Conservation (phyloP, 1,140 invertebrate genomes). For the Drosophila nannoptera region DNA sequence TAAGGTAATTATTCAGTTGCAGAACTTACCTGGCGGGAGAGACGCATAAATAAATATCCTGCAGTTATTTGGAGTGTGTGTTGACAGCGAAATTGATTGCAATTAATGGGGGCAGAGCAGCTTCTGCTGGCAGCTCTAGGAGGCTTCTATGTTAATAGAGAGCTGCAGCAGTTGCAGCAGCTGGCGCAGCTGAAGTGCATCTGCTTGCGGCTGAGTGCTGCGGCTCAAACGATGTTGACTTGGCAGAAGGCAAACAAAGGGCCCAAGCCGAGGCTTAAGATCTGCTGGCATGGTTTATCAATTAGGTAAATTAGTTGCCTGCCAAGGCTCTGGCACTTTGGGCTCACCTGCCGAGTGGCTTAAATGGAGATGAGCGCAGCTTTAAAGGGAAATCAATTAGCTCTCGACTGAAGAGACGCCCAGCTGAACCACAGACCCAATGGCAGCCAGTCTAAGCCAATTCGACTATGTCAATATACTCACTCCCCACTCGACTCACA, state of each 20-base stretch:
- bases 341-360: conserved; percentile 36
- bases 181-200: conserved; percentile 52
- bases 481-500: conserved; percentile 17
- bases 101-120: conserved; percentile 55
- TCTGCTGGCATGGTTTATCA: conserved; percentile 62
- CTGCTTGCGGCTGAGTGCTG: conserved; percentile 57
- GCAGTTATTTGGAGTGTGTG: conserved; percentile 75
- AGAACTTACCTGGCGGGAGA: conserved; percentile 43
- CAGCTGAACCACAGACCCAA: conserved; percentile 22
- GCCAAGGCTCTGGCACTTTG: conserved; percentile 30
- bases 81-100: conserved; percentile 77
- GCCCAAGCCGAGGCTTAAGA: conserved; percentile 43
- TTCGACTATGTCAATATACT: conserved; percentile 67
- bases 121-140: not conserved
- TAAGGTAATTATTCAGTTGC: conserved; percentile 78
- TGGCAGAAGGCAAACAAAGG: conserved; percentile 57
- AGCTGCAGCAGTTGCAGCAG: conserved; percentile 19
- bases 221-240: conserved; percentile 64
- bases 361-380: conserved; percentile 40
- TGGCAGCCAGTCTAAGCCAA: conserved; percentile 53
- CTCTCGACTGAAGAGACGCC: not conserved
- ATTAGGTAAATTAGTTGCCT: conserved; percentile 71
- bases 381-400: conserved; percentile 57
- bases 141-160: conserved; percentile 18
- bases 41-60: conserved; percentile 72